Evolutionary conservation across 1,140 invertebrate genomes (phyloP).

Genomic region (Lepeophtheirus salmonis): DNA sequence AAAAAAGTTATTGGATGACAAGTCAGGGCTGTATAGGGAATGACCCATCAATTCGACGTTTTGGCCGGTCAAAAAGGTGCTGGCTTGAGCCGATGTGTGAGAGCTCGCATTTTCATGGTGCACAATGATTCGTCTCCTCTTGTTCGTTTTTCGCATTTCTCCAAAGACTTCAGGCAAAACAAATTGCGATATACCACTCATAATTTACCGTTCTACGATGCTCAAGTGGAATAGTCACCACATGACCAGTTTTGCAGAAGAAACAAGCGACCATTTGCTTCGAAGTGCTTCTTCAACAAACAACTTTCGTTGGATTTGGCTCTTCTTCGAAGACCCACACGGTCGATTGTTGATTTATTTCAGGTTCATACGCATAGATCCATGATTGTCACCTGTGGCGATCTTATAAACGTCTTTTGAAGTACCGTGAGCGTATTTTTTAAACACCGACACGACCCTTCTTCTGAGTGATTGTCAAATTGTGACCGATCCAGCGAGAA

Average conservation of each 20-base stretch:
- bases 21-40: background rate
- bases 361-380: conserved; percentile 18
- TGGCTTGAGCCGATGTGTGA: background rate
- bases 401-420: conserved; percentile 20
- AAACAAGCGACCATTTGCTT: conserved; percentile 24
- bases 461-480: conserved; percentile 24
- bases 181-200: background rate
- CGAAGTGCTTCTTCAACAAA: conserved; percentile 23
- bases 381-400: conserved; percentile 19
- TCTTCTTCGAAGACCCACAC: conserved; percentile 26
- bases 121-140: background rate
- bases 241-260: background rate
- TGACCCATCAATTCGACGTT: background rate
- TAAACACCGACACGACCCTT: conserved; percentile 22
- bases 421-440: conserved; percentile 20
- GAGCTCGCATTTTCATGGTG: background rate
- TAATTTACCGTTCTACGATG: no score
- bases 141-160: background rate
- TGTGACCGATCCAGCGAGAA: conserved; percentile 23
- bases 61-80: background rate
- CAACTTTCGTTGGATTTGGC: conserved; percentile 26
- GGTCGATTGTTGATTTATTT: conserved; percentile 22
- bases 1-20: background rate
- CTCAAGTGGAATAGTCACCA: no score
- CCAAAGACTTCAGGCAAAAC: no score